Base-by-base conservation (phyloP, 2,797 vertebrate species). In the Dicrostonyx torquatus region DNA sequence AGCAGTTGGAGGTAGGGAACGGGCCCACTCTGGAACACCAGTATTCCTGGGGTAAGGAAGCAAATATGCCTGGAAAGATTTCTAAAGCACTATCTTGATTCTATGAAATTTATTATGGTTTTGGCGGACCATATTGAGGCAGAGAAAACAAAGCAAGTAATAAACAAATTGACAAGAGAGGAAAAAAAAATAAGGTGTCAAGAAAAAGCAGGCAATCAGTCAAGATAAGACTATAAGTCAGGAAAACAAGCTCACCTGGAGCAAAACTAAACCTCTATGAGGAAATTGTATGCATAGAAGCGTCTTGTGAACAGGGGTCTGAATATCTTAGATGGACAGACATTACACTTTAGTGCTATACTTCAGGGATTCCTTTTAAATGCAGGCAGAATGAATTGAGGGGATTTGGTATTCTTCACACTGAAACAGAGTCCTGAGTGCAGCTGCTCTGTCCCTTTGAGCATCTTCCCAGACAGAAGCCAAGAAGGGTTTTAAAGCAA, bases 401-500 rank as follows among this genome's bases (percentile, higher is more conserved):
- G 14, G 58, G 3, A 85, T n/a, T 89, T 93, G 24, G 68, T 82
- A 88, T 77, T 94, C 75, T 89, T 90, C 60, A 73, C 18, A 68
- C 64, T 11, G 80, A 50, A 91, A 83, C 60, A 80, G 62, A 91
- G 55, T 85, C 26, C 11, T 5, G 89, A 90, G 43, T 89, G 22
- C 62, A 64, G 79, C 60, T 93, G 29, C 20, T 95, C 86, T 78
- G 66, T 91, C 79, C 87, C 24, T 9, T 75, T 87, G 76, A 92
- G 55, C 80, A 80, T 83, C 72, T 89, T 90, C 75, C 22, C 31
- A 92, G 76, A 82, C 37, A 84, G 50, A 92, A 80, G 22, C 31
- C 70, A 95, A 86, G 76, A 80, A 82, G 75, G 55, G 31, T 75
- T 91, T 94, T 79, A 79, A 84, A 91, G 60, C 66, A 84, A 95